Conservation (phyloP, 2,113 vertebrate genomes). For the Psilopsiagon aurifrons region DNA sequence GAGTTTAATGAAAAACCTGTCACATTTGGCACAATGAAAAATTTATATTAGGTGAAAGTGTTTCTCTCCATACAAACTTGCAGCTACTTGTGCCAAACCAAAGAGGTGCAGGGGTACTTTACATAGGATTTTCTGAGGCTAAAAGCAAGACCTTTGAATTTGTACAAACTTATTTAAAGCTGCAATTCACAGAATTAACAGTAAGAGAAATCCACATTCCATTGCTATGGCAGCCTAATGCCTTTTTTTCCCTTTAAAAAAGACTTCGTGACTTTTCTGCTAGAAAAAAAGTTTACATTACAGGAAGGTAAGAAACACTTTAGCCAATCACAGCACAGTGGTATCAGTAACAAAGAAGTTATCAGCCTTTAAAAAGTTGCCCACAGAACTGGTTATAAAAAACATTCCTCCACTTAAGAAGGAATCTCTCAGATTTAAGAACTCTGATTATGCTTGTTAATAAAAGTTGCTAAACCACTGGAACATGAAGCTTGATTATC, state of each 20-base stretch:
- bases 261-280: not conserved
- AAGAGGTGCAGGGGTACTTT: not conserved
- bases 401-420: not conserved
- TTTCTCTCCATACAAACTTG: not conserved
- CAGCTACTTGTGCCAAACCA: not conserved
- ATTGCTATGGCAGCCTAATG: not conserved
- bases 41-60: not conserved
- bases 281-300: not conserved
- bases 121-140: not conserved
- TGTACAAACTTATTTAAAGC: not conserved
- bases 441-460: not conserved
- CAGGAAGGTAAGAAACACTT: not conserved
- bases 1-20: constrained; percentile 37
- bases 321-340: not conserved
- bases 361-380: not conserved
- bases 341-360: not conserved
- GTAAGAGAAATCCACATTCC: not conserved
- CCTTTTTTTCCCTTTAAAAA: not conserved
- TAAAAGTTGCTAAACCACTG: not conserved
- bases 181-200: not conserved
- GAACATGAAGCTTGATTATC: not conserved
- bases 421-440: not conserved
- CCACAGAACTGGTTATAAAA: not conserved
- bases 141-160: not conserved
- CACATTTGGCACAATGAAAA: constrained; percentile 1